Evolutionary conservation across 1,140 invertebrate genomes (phyloP), one percentile per base, ranked within the genome.

Genomic region (Sycobia sp.): DNA sequence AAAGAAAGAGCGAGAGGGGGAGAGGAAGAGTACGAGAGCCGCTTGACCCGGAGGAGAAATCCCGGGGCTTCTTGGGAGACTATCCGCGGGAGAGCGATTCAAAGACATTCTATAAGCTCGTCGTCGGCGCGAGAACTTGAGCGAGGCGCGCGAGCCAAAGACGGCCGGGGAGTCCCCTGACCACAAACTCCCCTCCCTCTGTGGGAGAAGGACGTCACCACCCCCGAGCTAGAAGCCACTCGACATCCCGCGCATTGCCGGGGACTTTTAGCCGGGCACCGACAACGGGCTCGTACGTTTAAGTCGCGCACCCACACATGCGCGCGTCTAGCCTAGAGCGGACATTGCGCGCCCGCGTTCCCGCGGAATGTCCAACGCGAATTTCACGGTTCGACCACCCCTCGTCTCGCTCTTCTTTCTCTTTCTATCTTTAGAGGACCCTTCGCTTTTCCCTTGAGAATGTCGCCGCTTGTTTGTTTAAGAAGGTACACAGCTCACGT

Each of bases 91-190:
- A 51, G 64, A 22, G 38, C 49, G 69, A 78, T 72, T 78, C 78
- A 80, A 80, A 82, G 80, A 80, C 79, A 82, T 81, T 81, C 79
- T 78, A 74, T 70, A 75, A 18, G 5, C 4, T 20, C 23, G 20
- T 8, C 39, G n/a, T 66, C 27, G 32, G 34, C 63, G 58, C 55
- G 63, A 53, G 58, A 68, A 32, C 49, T 51, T 58, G 62, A 56
- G 50, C 32, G 47, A 65, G 54, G 61, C 63, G 64, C 62, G 60
- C 57, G 67, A 65, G 50, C 67, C 27, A 55, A 55, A 51, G 53
- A 57, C 50, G 51, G 14, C 32, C 29, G 55, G 71, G 76, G 75
- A 77, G 78, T 78, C 78, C 78, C 72, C 77, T 80, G 79, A 81
- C 78, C 79, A 76, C 76, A n/a, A n/a, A n/a, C n/a, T n/a, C n/a